Conservation (phyloP, 2,888 invertebrate genomes). For the Zhuqinia jingwanae region DNA sequence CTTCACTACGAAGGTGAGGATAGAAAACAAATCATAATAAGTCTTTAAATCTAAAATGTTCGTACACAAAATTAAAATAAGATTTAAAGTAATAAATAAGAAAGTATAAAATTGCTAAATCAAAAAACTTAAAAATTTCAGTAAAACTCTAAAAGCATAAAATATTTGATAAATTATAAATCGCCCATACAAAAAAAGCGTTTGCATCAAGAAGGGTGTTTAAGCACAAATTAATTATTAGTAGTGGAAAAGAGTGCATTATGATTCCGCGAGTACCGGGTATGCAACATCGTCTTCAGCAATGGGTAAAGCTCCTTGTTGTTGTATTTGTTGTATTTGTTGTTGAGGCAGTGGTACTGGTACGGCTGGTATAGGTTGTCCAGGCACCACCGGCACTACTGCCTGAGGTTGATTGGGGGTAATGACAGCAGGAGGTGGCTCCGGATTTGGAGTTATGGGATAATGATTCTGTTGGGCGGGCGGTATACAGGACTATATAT, state of each 20-base stretch:
- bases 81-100: conserved; percentile 5
- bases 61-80: too few relatives aligned
- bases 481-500: conserved; percentile 65
- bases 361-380: too few relatives aligned
- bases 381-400: conserved; percentile 25
- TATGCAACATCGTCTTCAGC: conserved; percentile 66
- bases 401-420: conserved; percentile 54
- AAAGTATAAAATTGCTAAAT: too few relatives aligned
- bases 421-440: conserved; percentile 50
- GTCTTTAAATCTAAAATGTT: background rate
- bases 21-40: background rate
- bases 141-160: too few relatives aligned
- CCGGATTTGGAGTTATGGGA: conserved; percentile 62
- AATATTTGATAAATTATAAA: too few relatives aligned
- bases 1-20: too few relatives aligned
- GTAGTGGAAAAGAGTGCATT: conserved; percentile 54
- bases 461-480: conserved; percentile 70
- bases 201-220: too few relatives aligned
- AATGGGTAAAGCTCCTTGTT: conserved; percentile 61
- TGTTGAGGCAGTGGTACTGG: too few relatives aligned
- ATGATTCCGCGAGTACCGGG: conserved; percentile 72
- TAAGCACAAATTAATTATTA: too few relatives aligned
- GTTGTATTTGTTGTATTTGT: conserved; percentile 19
- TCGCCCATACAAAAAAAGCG: too few relatives aligned
- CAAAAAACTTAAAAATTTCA: too few relatives aligned